Evolutionary conservation across 1,140 invertebrate species (phyloP).

Genomic region (Nylanderia fulva): DNA sequence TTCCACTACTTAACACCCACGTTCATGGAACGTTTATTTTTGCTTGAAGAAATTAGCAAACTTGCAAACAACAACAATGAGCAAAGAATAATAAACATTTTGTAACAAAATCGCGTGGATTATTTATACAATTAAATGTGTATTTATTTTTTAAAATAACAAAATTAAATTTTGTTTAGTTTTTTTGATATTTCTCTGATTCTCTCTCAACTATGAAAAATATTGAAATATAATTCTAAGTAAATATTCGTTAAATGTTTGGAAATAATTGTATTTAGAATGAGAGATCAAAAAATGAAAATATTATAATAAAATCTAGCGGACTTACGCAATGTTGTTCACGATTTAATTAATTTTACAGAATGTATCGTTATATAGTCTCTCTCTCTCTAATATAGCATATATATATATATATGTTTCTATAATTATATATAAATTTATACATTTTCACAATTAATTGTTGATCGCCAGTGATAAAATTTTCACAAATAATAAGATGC

Average conservation of each 20-base stretch:
- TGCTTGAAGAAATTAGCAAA: conserved; percentile 4
- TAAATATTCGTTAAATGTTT: background rate
- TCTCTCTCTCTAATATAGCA: background rate
- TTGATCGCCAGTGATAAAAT: no score
- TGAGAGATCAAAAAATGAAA: background rate
- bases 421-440: background rate
- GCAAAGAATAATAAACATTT: background rate
- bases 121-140: background rate
- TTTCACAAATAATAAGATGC: no score
- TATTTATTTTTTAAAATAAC: background rate
- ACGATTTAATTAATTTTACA: conserved; percentile 8
- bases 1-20: conserved; percentile 25
- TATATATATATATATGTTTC: background rate
- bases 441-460: no score
- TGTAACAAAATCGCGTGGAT: background rate
- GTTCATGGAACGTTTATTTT: conserved; percentile 12
- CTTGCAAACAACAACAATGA: background rate
- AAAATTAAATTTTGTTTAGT: background rate
- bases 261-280: background rate
- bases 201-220: background rate
- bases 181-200: background rate
- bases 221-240: background rate
- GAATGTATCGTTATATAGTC: background rate
- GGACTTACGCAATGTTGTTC: background rate
- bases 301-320: background rate